Evolutionary conservation across 2,113 vertebrate genomes (phyloP).

Genomic region (Gila orcuttii): DNA sequence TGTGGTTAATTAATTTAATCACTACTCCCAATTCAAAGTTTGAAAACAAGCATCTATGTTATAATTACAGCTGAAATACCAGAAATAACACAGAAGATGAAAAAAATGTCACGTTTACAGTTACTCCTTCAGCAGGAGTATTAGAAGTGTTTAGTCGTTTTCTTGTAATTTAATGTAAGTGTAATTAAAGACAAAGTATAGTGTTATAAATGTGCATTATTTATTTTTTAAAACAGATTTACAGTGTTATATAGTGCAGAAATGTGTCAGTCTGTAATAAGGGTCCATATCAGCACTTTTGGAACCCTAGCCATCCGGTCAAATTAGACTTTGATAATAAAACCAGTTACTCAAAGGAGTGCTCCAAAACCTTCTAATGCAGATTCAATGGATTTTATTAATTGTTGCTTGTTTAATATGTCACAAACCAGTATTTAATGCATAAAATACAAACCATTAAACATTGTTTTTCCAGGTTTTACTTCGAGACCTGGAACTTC

Average conservation of each 20-base stretch:
- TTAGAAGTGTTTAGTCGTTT: no score
- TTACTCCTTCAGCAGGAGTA: no score
- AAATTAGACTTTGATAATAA: background rate
- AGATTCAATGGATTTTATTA: no score
- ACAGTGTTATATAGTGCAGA: background rate
- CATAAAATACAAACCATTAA: background rate
- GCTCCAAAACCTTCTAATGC: no score
- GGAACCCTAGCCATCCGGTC: background rate
- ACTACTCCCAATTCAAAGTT: background rate
- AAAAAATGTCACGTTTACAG: no score
- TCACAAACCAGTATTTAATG: background rate
- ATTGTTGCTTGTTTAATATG: background rate
- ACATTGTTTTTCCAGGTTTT: slow-evolving; percentile 39
- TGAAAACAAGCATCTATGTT: background rate
- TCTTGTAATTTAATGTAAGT: no score
- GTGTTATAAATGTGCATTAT: no score
- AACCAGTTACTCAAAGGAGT: no score
- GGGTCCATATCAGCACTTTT: background rate
- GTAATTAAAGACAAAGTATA: no score
- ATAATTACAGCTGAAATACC: background rate
- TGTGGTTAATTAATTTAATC: background rate
- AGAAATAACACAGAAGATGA: no score
- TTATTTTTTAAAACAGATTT: background rate
- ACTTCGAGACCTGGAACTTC: slow-evolving; percentile 41
- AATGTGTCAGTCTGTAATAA: background rate